phyloP scores from a whole-genome alignment of 1,140 invertebrate species.

The Cotesia glomerata region DNA sequence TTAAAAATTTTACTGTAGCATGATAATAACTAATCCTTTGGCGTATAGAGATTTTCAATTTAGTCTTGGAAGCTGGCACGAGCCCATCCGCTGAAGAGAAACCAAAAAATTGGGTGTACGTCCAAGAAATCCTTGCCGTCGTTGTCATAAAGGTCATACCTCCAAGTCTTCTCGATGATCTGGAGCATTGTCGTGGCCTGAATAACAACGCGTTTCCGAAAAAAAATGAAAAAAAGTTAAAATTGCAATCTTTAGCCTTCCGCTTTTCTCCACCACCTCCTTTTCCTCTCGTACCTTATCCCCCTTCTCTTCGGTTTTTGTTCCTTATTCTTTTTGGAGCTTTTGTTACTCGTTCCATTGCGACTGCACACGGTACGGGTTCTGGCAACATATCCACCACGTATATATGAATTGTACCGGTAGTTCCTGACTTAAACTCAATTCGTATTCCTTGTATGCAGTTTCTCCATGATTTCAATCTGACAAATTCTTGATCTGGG shows the following conservation, averaged over 20 bases:
- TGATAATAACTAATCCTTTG: too few species aligned
- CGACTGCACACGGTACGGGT: background rate
- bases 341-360: background rate
- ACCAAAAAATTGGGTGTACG: background rate
- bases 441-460: conserved; percentile 43
- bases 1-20: too few species aligned
- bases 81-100: too few species aligned
- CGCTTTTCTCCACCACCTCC: background rate
- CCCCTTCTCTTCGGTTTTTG: too few species aligned
- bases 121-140: background rate
- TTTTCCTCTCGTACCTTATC: background rate
- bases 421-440: background rate
- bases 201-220: conserved; percentile 33
- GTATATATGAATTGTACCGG: background rate
- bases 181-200: conserved; percentile 24
- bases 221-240: background rate
- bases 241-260: too few species aligned
- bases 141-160: conserved; percentile 5
- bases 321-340: background rate
- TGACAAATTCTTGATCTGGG: conserved; percentile 42
- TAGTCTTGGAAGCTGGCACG: too few species aligned
- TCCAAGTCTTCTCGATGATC: background rate
- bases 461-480: conserved; percentile 32
- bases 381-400: background rate
- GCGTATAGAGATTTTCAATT: too few species aligned